Conservation (phyloP, 2,888 invertebrate genomes). For the Tachina grossa region DNA sequence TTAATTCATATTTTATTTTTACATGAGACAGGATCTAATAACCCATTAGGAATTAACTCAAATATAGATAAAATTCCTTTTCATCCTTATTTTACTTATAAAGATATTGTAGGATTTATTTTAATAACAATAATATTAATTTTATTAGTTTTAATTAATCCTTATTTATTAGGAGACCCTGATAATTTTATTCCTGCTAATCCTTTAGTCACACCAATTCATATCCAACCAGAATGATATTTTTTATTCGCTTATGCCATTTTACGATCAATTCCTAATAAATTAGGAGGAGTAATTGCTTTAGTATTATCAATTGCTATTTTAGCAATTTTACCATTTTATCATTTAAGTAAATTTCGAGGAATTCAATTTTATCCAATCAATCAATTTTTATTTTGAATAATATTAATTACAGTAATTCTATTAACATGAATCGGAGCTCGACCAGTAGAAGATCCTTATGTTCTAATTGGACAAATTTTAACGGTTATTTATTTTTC, state of each 20-base stretch:
- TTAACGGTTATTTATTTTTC: conserved; percentile 85
- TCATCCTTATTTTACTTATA: conserved; percentile 86
- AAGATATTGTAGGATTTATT: conserved; percentile 86
- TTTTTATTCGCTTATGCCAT: conserved; percentile 92
- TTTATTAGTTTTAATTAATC: conserved; percentile 84
- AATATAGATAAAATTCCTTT: conserved; percentile 88
- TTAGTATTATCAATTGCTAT: conserved; percentile 86
- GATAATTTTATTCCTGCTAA: conserved; percentile 88
- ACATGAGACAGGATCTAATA: conserved; percentile 88
- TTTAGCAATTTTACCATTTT: conserved; percentile 86
- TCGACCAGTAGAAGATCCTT: conserved; percentile 87
- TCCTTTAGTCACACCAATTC: conserved; percentile 85
- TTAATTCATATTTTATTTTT: conserved; percentile 87
- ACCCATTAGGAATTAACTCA: conserved; percentile 86
- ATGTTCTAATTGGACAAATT: conserved; percentile 85
- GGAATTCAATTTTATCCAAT: conserved; percentile 83
- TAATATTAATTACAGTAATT: conserved; percentile 84
- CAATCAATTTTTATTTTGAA: conserved; percentile 84
- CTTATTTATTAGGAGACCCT: conserved; percentile 87
- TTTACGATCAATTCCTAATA: conserved; percentile 91
- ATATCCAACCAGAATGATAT: conserved; percentile 94
- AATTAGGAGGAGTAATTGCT: conserved; percentile 87
- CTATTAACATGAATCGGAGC: conserved; percentile 89
- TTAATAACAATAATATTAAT: conserved; percentile 84
- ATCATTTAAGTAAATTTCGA: conserved; percentile 85